Base-by-base conservation (phyloP, 2,797 vertebrate species). In the Xenops minutus region DNA sequence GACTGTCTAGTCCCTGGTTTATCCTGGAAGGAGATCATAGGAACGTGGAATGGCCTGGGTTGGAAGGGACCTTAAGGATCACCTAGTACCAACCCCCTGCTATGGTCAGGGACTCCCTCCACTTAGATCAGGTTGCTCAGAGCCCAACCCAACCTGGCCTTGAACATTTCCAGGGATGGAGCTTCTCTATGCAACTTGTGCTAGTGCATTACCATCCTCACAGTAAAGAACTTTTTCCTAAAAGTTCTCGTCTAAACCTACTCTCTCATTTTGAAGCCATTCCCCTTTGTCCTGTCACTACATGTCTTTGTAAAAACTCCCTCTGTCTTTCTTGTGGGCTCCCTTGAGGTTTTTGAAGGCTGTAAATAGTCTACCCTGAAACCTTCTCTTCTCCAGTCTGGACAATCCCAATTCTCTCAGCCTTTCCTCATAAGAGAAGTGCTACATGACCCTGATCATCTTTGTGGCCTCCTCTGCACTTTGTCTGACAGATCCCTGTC, bases 381-480 rank as follows among this genome's bases (percentile, higher is more conserved):
- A 9, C 7, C 10, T 16, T 11, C 30, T 17, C 21, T 44, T 61
- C 24, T 61, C 20, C 21, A 36, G 16, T 17, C 56, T 32, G 22
- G 61, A 32, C 23, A 61, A 43, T 36, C 21, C 13, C 3, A 32
- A 6, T 21, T 52, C 6, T 21, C 55, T 30, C 21, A 24, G 10
- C 12, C 13, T 61, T 71, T 36, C 10, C 16, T 4, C 13, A 2
- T 1, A 36, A 10, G 1, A 61, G 13, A 43, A 6, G 8, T 5
- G 20, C 12, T 59, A 12, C 16, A 51, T 43, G 6, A 13, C 11
- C 30, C 37, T 43, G 17, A 34, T 69, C 26, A 20, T 27, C 6
- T 61, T 59, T 15, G 6, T 69, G 9, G 5, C 17, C 36, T 39
- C 18, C 27, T 69, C 43, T 34, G 30, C 9, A 5, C 36, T 59